These are phyloP conservation scores for Epinephelus coioides DNA, from an alignment of 2,797 vertebrate genomes.

Conservation along the genomic window DNA sequence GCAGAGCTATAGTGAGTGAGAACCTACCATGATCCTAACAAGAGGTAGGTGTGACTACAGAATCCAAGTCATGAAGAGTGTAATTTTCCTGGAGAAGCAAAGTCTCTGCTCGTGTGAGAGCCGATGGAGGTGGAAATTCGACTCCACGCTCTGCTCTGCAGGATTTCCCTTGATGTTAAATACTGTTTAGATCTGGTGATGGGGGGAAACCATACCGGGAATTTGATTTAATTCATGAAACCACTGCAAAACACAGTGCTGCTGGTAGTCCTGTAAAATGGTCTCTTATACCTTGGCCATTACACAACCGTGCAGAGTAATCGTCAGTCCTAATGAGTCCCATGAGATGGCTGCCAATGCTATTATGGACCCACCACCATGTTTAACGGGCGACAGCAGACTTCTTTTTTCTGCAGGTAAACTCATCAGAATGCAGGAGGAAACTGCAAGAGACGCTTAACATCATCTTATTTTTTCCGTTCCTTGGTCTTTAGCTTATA, in stretches of 20 bases:
- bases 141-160: conserved; percentile 18
- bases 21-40: background rate
- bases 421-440: conserved; percentile 33
- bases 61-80: background rate
- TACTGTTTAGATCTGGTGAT: conserved; percentile 46
- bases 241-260: conserved; percentile 30
- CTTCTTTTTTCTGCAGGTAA: conserved; percentile 52
- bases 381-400: conserved; percentile 54
- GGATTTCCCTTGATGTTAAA: conserved; percentile 46
- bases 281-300: conserved; percentile 64
- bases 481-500: background rate
- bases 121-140: conserved; percentile 11
- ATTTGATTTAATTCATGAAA: conserved; percentile 64
- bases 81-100: conserved; percentile 9
- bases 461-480: conserved; percentile 11
- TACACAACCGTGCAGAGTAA: conserved; percentile 60
- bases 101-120: conserved; percentile 5
- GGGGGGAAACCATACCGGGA: conserved; percentile 33
- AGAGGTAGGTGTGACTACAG: background rate
- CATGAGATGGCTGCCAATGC: conserved; percentile 67
- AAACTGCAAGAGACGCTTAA: conserved; percentile 5
- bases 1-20: background rate
- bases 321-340: conserved; percentile 72
- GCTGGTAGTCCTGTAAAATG: conserved; percentile 60
- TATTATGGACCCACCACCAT: conserved; percentile 63